Conservation (phyloP, 2,888 invertebrate species). For the Antitype chi region DNA sequence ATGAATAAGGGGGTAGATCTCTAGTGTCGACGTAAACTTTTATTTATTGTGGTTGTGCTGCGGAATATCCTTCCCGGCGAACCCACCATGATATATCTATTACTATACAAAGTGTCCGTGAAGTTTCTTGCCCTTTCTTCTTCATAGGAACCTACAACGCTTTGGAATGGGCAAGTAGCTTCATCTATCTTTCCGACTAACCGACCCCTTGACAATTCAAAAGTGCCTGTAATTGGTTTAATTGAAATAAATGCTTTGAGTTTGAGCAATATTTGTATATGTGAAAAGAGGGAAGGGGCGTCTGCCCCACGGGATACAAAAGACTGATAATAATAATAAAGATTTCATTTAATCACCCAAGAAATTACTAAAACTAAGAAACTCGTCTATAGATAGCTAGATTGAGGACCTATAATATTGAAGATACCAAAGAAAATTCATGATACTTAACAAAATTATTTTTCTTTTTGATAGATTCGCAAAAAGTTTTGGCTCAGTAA, state of each 20-base stretch:
- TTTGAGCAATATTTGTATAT: constrained; percentile 3
- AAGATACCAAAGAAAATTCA: neutral
- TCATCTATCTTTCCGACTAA: neutral
- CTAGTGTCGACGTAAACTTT: no score
- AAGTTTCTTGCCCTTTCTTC: neutral
- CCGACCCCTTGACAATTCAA: neutral
- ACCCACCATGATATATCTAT: no score
- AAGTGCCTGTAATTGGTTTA: neutral
- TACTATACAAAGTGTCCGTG: neutral
- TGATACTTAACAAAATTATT: constrained; percentile 26
- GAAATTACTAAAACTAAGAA: neutral
- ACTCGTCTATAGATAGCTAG: constrained; percentile 6
- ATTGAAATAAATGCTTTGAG: neutral
- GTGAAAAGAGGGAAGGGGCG: neutral
- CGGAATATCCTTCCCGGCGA: no score
- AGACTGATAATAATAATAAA: neutral
- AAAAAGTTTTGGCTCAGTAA: constrained; percentile 92
- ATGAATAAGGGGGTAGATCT: no score
- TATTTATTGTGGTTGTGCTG: no score
- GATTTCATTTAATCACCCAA: neutral
- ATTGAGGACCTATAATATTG: neutral
- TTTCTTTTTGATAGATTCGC: constrained; percentile 91
- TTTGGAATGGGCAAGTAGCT: neutral
- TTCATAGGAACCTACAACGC: neutral
- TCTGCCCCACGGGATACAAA: neutral